phyloP scores from a whole-genome alignment of 2,113 vertebrate species.

The Dinomys branickii region DNA sequence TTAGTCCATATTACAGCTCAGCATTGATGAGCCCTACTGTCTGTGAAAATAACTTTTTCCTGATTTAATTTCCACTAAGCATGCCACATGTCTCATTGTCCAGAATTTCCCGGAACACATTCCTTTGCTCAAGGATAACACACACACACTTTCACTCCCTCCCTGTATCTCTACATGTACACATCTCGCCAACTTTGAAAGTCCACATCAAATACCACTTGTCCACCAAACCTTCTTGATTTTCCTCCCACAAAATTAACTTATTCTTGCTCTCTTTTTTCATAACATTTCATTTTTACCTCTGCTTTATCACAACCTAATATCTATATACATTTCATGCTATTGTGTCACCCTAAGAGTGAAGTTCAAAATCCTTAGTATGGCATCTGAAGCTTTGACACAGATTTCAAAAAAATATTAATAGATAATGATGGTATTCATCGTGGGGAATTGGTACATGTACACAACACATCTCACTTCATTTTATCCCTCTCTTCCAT shows the following conservation, averaged over 20 bases:
- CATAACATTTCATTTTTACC: neutral
- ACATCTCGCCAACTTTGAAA: neutral
- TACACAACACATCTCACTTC: neutral
- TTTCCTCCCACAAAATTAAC: neutral
- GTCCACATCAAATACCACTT: neutral
- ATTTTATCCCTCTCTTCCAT: neutral
- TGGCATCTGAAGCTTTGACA: neutral
- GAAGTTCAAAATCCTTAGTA: neutral
- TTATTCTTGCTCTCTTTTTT: neutral
- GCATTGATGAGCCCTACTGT: neutral
- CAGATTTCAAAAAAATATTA: neutral
- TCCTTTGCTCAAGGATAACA: neutral
- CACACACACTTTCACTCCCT: neutral
- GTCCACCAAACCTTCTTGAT: neutral
- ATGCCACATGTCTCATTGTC: neutral
- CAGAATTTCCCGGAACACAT: neutral
- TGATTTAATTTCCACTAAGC: constrained; percentile 17
- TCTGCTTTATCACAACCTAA: neutral
- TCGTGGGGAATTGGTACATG: neutral
- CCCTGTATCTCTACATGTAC: neutral
- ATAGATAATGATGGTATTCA: neutral
- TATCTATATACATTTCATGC: neutral
- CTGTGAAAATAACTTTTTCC: neutral
- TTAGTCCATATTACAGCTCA: neutral
- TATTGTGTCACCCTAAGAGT: neutral